Evolutionary conservation across 2,797 vertebrate species (phyloP), one percentile per base, ranked within the genome.

Genomic region (Gymnodraco acuticeps): DNA sequence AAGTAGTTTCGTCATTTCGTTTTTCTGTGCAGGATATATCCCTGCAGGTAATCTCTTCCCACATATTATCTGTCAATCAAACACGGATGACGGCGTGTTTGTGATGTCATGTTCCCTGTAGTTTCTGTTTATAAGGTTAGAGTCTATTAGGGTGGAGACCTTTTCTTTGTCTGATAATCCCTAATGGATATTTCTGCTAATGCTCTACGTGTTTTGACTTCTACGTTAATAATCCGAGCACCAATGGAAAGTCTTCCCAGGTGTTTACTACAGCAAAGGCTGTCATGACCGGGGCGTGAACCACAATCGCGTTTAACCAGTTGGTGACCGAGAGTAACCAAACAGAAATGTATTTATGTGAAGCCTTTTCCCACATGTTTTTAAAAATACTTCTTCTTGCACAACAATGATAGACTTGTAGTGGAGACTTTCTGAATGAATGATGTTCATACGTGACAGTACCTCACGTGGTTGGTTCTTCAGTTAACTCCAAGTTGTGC

Each of bases 111-210:
- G 9, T 58, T 17, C 82, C 43, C 56, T 17, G 11, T 2, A 61
- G 62, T 84, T 81, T 86, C 55, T 83, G 68, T 67, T 76, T 75
- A 41, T 15, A 14, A 46, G 51, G 12, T 43, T 50, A 6, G 16
- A 31, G 23, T 47, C 54, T 66, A 23, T 27, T 27, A 41, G 46
- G 51, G 53, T 61, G 33, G 14, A 64, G 47, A 27, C 51, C 10
- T 43, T 68, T 58, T 75, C 68, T 85, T 88, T 84, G 54, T 80
- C 38, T 42, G 12, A 23, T 83, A 75, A 86, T 86, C 77, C 62
- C 2, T 52, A 67, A 81, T 65, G 60, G 75, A 3, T 72, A 27
- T 66, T 74, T 52, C 73, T 71, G 54, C 61, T 82, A 70, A 83
- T 74, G 64, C 43, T 69, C 3, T n/a, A 61, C 66, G 59, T 46